Evolutionary conservation across 1,140 invertebrate genomes (phyloP).

Genomic region (Lordiphosa clarofinis): DNA sequence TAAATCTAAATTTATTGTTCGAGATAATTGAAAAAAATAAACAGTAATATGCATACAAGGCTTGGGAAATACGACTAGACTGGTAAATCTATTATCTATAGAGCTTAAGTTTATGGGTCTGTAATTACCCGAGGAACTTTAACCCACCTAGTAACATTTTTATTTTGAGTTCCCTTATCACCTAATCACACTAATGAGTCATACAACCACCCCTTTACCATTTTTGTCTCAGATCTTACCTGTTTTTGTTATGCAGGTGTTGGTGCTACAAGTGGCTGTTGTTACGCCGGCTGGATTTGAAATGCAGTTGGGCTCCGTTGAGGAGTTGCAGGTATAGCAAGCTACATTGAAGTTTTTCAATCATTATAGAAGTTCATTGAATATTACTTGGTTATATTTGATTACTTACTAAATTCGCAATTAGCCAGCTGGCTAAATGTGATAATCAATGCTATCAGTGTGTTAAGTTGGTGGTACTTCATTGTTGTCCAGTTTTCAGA

Average conservation of each 20-base stretch:
- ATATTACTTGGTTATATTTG: no score
- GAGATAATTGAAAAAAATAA: no score
- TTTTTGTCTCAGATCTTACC: conserved; percentile 11
- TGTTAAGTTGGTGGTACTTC: conserved; percentile 5
- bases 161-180: no score
- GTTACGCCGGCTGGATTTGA: no score
- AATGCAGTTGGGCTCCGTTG: neutral
- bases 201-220: neutral
- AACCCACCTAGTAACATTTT: no score
- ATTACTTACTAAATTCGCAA: neutral
- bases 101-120: no score
- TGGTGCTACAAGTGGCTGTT: neutral
- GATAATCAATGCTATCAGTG: conserved; percentile 21
- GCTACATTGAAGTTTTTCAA: neutral
- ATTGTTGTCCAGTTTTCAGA: conserved; percentile 9
- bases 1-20: no score
- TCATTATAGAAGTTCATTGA: no score
- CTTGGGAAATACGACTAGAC: no score
- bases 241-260: conserved; percentile 9
- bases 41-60: no score
- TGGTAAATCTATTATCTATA: no score
- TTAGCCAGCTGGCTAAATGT: conserved; percentile 19
- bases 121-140: no score
- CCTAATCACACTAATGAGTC: conserved; percentile 25
- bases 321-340: conserved; percentile 9